Evolutionary conservation across 2,888 invertebrate genomes (phyloP), one percentile per base, ranked within the genome.

Genomic region (Heliothis peltigera): DNA sequence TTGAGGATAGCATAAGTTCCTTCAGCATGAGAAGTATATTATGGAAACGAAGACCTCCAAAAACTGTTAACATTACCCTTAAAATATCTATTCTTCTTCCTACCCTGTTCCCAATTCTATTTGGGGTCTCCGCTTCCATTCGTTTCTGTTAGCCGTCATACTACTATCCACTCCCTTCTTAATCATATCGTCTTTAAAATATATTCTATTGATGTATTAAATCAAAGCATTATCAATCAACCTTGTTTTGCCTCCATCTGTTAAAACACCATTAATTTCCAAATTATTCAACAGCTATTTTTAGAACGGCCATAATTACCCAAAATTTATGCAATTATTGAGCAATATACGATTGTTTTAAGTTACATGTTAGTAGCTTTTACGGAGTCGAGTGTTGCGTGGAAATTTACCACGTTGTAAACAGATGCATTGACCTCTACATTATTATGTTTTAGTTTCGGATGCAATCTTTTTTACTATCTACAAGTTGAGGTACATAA

Each of bases 281-380:
- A 47, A 68, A 42, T 32, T 4, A 42, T 2, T 57, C 19, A 22
- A 22, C 35, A 6, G 42, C 21, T 59, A 70, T 65, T 70, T 49
- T 59, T 60, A 69, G 25, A 17, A 17, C 10, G 15, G 1, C 17
- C 18, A 12, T 32, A 18, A 44, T 58, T 48, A 43, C 22, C 22
- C 12, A 22, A 17, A 21, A 21, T 12, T 43, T 49, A 43, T 69
- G 17, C 19, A 39, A 39, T 39, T n/a, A 15, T 70, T 70, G 51
- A 17, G 61, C 8, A 70, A 69, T 10, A 12, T 39, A 46, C 18
- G 49, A 44, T 32, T 59, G n/a, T 39, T 59, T 39, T 22, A 35
- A 39, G 39, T 58, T 15, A 4, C 28, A 21, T 15, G 47, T 18
- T 49, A 18, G 19, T 49, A 35, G 25, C 22, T 68, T 35, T 18